Evolutionary conservation across 2,113 vertebrate species (phyloP), one percentile per base, ranked within the genome.

Genomic region (Chroicocephalus ridibundus): DNA sequence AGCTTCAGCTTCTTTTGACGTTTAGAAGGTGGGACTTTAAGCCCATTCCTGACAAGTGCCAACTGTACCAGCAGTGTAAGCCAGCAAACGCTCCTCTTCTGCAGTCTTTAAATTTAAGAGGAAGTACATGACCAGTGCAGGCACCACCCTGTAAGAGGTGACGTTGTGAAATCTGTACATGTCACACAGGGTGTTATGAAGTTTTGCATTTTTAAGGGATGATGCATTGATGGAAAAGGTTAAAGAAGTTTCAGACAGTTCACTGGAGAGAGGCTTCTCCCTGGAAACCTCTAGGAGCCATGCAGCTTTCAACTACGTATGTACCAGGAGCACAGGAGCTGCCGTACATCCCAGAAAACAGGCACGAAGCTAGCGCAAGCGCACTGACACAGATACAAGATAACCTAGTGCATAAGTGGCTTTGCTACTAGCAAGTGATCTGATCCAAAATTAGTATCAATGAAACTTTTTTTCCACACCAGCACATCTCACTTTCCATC

Each of bases 151-250:
- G 12, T 7, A 71, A 40, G 32, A 3, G 31, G 52, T 32, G 42
- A 7, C n/a, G 17, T 4, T 36, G 11, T 8, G 57, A 72, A 51
- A 52, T 13, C 66, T 10, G 19, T 9, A 44, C 36, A 3, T 2
- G 4, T 9, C 79, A 60, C 55, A 46, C 8, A 8, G 20, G 8
- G 31, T 0, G 1, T 7, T 69, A 6, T 0, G 7, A n/a, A 25
- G 17, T 40, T 51, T 4, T 25, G 14, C 44, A 38, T 65, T 88
- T 82, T 77, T 58, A 72, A 47, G 29, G 54, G 82, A 61, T 16
- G 26, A 54, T 68, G 40, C 44, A 13, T 17, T 36, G 11, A 72
- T 10, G 17, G 20, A 44, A 84, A 94, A 52, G 62, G 82, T 85
- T 92, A 69, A 69, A 46, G 49, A 46, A 52, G 60, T 46, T 77